Evolutionary conservation across 2,797 vertebrate species (phyloP), one percentile per base, ranked within the genome.

Genomic region (Anniella stebbinsi): DNA sequence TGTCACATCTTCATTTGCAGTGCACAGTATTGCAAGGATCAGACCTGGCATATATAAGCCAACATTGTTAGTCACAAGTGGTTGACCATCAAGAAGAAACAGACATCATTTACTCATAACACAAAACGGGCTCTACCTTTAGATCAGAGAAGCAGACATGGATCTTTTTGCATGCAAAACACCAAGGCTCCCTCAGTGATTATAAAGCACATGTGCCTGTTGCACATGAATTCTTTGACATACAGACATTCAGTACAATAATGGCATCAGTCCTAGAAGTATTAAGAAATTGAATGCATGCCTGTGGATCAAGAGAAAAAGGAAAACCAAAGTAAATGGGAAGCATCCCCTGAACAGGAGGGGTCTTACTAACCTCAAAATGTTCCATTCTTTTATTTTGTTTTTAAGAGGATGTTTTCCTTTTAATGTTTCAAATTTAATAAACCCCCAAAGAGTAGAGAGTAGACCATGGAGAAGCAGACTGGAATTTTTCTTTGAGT

Each of bases 361-460:
- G 8, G 3, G 80, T 87, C 88, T 80, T 85, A 63, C 51, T 93
- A 95, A 90, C 84, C 28, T 91, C 73, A 87, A 7, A 94, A 36
- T 89, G 12, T 3, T 73, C 87, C 38, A 67, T 83, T 91, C 89
- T 25, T 89, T 87, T 30, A 92, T 93, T 83, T 89, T 87, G 69
- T 91, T 89, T 91, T 91, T 92, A 90, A 90, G 25, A 89, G 57
- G 15, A 82, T 0, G 13, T 89, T 95, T 96, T 94, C 89, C 72
- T 93, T 94, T 95, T 93, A 73, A 92, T 90, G 36, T 41, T 92
- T 94, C 75, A 93, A 84, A 80, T 93, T 93, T 92, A 95, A 95
- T 94, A 88, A 92, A 90, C 91, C 63, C 76, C 83, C 82, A 91
- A 91, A 93, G 90, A 88, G 80, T 92, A 72, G 84, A 96, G 60